These are phyloP conservation scores for Nemurella pictetii DNA, from an alignment of 2,888 invertebrate species.

Conservation along the genomic window DNA sequence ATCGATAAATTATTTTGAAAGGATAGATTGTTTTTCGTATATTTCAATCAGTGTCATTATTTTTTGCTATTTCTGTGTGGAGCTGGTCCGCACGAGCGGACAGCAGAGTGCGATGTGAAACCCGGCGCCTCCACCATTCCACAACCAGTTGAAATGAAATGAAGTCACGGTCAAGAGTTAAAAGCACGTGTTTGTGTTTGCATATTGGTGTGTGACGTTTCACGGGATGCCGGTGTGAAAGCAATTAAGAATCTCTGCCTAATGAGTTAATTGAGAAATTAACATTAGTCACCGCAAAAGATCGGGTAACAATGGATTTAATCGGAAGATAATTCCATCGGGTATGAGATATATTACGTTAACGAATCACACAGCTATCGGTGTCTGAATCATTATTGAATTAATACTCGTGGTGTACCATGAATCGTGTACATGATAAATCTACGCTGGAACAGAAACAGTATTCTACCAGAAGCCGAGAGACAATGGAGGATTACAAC, in stretches of 20 bases:
- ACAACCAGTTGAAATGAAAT: too few relatives aligned
- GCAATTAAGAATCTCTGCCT: neutral
- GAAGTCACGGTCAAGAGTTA: neutral
- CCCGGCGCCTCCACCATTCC: neutral
- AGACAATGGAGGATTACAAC: too few relatives aligned
- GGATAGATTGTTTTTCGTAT: neutral
- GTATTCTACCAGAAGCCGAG: too few relatives aligned
- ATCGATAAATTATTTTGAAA: slow-evolving; percentile 2
- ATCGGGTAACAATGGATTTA: neutral
- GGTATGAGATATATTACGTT: neutral
- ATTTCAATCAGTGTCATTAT: slow-evolving; percentile 1
- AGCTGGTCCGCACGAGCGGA: neutral
- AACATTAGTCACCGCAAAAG: neutral
- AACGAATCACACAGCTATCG: too few relatives aligned
- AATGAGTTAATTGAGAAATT: neutral
- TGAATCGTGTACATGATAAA: too few relatives aligned
- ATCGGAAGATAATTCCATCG: neutral
- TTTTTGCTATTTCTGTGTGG: too few relatives aligned
- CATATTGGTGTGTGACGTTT: neutral
- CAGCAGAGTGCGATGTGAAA: neutral
- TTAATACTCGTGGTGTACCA: too few relatives aligned
- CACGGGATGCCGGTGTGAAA: neutral
- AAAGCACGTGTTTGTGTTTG: too few relatives aligned
- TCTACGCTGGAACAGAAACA: too few relatives aligned
- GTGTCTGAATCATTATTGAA: too few relatives aligned